A percentile compares a stretch with the other conserved stretches of the same genome.
These are phyloP conservation scores for Orgyia antiqua DNA, from an alignment of 2,888 invertebrate genomes.

Conservation along the genomic window DNA sequence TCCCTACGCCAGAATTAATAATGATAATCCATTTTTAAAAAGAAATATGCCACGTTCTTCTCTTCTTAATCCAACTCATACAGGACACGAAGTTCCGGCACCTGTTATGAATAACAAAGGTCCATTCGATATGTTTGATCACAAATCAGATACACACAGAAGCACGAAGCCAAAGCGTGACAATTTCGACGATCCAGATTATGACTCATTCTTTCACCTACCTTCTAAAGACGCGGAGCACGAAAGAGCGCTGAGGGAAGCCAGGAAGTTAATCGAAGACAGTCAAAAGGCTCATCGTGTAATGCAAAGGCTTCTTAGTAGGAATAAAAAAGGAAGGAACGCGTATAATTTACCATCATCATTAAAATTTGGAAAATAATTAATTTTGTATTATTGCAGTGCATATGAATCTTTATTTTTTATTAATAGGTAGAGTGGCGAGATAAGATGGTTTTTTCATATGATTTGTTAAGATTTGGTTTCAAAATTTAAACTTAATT, in stretches of 20 bases:
- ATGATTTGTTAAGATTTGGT: too few relatives aligned
- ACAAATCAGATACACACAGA: slow-evolving; percentile 1
- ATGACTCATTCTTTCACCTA: slow-evolving; percentile 18
- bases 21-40: too few relatives aligned
- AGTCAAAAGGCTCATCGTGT: slow-evolving; percentile 29
- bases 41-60: too few relatives aligned
- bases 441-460: too few relatives aligned
- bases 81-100: background rate
- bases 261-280: slow-evolving; percentile 34
- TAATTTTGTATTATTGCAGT: too few relatives aligned
- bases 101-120: background rate
- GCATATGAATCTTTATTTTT: too few relatives aligned
- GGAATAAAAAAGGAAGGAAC: slow-evolving; percentile 8
- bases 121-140: background rate
- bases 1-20: background rate
- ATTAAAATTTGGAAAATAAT: slow-evolving; percentile 7
- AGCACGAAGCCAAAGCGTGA: slow-evolving; percentile 2
- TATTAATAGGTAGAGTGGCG: too few relatives aligned
- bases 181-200: slow-evolving; percentile 9
- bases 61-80: too few relatives aligned
- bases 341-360: slow-evolving; percentile 6
- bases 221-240: slow-evolving; percentile 10
- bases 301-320: slow-evolving; percentile 18
- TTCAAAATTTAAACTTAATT: too few relatives aligned
- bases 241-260: slow-evolving; percentile 27